Evolutionary conservation across 2,888 invertebrate species (phyloP).

Genomic region (Bedellia somnulentella): DNA sequence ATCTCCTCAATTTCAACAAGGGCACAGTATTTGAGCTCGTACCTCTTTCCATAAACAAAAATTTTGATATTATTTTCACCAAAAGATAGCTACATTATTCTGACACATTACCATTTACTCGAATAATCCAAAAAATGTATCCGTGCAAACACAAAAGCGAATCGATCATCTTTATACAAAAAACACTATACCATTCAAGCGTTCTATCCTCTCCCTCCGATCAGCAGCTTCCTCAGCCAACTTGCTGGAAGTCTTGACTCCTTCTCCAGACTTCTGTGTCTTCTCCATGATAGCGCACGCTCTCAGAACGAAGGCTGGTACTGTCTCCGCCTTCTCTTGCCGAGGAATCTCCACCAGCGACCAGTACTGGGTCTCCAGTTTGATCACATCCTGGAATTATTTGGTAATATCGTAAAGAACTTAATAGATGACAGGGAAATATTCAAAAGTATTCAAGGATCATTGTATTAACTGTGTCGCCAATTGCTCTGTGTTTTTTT

Average conservation of each 20-base stretch:
- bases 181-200: conserved; percentile 72
- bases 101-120: no score
- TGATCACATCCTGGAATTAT: conserved; percentile 81
- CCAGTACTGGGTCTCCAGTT: conserved; percentile 92
- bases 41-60: no score
- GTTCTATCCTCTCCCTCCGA: conserved; percentile 80
- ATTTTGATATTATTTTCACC: no score
- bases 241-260: conserved; percentile 82
- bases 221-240: conserved; percentile 86
- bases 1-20: no score
- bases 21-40: no score
- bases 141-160: conserved; percentile 2
- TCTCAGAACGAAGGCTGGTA: conserved; percentile 86
- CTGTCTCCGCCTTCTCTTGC: conserved; percentile 92
- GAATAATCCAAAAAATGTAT: no score
- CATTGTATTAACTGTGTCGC: no score
- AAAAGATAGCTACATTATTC: no score
- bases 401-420: background rate
- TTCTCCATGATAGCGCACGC: conserved; percentile 92
- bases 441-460: conserved; percentile 3
- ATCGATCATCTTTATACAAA: background rate
- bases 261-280: conserved; percentile 86
- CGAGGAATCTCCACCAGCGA: conserved; percentile 90
- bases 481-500: no score
- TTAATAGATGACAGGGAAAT: background rate